Percentiles rank a stretch among this genome's conserved stretches.
Conservation (phyloP, 2,113 vertebrate species). For the Rana temporaria region DNA sequence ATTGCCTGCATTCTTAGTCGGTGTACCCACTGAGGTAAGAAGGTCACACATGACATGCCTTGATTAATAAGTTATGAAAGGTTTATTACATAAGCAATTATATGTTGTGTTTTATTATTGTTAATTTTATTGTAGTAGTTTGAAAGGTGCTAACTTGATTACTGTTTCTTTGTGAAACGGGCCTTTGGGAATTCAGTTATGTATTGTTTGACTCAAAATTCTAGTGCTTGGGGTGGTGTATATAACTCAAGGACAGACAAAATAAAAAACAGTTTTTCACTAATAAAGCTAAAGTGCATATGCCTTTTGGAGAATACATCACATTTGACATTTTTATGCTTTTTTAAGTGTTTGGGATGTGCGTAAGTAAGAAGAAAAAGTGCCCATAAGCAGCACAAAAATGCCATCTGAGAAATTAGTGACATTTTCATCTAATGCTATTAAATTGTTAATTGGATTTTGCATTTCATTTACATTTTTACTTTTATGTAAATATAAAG, state of each 20-base stretch:
- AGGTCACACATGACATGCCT: conserved; percentile 51
- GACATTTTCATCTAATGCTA: conserved; percentile 50
- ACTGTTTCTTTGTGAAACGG: conserved; percentile 61
- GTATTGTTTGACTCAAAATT: conserved; percentile 34
- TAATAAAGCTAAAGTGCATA: conserved; percentile 30
- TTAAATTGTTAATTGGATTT: conserved; percentile 55
- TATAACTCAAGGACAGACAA: conserved; percentile 45
- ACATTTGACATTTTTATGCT: conserved; percentile 36
- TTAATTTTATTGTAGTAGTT: conserved; percentile 63
- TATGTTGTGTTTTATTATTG: conserved; percentile 62
- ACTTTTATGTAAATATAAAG: conserved; percentile 33
- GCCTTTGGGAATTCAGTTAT: conserved; percentile 29
- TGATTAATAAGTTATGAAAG: conserved; percentile 60
- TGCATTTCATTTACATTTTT: conserved; percentile 45
- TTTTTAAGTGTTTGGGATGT: conserved; percentile 37
- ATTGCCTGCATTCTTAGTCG: conserved; percentile 4
- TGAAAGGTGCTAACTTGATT: conserved; percentile 64
- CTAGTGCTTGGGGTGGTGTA: conserved; percentile 22
- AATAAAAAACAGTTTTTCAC: conserved; percentile 33
- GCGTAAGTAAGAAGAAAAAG: conserved; percentile 30
- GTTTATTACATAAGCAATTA: conserved; percentile 63
- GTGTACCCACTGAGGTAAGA: conserved; percentile 20
- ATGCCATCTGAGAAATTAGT: conserved; percentile 50
- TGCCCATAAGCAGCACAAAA: conserved; percentile 35
- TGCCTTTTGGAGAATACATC: conserved; percentile 13